These are phyloP conservation scores for Malurus alboscapulatus DNA, from an alignment of 2,113 vertebrate genomes.

Conservation along the genomic window DNA sequence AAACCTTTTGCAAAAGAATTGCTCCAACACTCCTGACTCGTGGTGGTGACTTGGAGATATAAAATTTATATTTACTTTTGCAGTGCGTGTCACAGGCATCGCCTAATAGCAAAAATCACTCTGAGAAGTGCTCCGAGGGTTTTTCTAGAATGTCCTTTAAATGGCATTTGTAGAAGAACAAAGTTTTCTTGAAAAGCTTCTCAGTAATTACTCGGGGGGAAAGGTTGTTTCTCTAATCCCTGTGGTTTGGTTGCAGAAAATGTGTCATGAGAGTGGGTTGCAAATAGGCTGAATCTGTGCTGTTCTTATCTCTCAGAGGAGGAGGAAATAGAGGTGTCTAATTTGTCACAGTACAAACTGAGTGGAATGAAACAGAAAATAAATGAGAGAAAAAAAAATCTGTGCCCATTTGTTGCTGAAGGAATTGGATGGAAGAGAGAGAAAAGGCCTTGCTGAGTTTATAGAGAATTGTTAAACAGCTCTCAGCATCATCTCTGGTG, in stretches of 20 bases:
- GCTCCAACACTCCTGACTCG: not conserved
- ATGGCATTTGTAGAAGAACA: not conserved
- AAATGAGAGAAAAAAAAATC: not conserved
- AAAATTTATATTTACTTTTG: not conserved
- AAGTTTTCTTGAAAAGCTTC: not conserved
- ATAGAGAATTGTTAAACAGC: not conserved
- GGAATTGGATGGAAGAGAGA: not conserved
- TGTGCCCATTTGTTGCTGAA: not conserved
- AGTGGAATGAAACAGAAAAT: not conserved
- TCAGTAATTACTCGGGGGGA: not conserved
- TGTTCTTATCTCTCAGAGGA: not conserved
- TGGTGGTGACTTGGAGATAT: not conserved
- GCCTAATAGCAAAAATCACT: not conserved
- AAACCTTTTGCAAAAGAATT: not conserved
- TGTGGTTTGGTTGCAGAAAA: not conserved
- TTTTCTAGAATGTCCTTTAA: constrained; percentile 1
- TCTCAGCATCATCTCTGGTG: not conserved
- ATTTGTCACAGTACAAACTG: not conserved
- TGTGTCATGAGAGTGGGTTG: not conserved
- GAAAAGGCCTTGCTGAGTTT: not conserved
- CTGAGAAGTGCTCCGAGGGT: not conserved
- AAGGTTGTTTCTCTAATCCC: constrained; percentile 14
- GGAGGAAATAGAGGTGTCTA: not conserved
- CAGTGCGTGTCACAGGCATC: not conserved
- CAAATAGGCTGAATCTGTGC: not conserved